phyloP scores from a whole-genome alignment of 2,888 invertebrate genomes.

The Lydus trimaculatus region DNA sequence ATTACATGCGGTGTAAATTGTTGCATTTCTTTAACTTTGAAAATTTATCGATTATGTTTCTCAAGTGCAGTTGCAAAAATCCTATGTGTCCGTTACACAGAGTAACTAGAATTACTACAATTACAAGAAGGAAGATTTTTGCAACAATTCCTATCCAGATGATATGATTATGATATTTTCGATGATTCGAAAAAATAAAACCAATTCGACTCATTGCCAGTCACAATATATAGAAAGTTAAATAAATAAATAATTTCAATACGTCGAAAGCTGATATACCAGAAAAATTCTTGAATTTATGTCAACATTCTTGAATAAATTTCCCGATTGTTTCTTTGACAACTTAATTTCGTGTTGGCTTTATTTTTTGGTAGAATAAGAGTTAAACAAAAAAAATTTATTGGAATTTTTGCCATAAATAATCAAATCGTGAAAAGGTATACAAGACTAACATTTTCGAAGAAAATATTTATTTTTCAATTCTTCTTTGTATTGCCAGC shows the following conservation, averaged over 20 bases:
- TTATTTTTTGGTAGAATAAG: not conserved
- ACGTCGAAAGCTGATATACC: not conserved
- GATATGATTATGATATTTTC: no score
- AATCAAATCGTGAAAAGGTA: not conserved
- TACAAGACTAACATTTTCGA: not conserved
- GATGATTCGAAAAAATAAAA: not conserved
- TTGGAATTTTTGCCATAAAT: not conserved
- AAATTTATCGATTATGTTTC: not conserved
- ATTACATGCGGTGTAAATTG: conserved; percentile 14
- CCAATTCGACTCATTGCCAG: not conserved
- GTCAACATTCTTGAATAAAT: not conserved
- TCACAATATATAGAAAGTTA: not conserved
- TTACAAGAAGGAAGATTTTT: no score
- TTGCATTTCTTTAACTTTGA: not conserved
- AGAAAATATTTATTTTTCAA: not conserved
- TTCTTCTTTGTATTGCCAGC: not conserved
- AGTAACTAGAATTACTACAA: no score
- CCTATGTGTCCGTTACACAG: no score
- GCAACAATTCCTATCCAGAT: no score
- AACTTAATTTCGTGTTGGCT: not conserved
- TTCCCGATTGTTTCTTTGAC: not conserved
- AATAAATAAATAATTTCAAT: not conserved
- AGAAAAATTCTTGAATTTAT: not conserved
- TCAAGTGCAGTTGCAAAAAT: not conserved
- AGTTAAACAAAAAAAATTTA: not conserved